A percentile compares a stretch with the other conserved stretches of the same genome.
These are phyloP conservation scores for Smithornis capensis DNA, from an alignment of 2,113 vertebrate genomes.

Conservation along the genomic window DNA sequence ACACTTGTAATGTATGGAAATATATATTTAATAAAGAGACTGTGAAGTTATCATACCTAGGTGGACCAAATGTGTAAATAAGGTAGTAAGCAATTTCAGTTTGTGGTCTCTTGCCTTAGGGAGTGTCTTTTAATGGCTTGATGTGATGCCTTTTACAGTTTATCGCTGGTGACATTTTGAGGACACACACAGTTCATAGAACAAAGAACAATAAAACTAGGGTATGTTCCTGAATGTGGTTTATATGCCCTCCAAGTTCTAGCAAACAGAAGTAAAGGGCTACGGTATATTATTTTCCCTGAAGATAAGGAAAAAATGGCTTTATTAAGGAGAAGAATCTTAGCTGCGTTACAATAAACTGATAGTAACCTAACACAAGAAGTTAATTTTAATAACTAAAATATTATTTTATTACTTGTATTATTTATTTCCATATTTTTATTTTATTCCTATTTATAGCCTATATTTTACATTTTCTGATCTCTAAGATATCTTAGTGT, in stretches of 20 bases:
- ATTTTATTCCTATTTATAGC: background rate
- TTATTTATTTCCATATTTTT: background rate
- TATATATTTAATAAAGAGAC: background rate
- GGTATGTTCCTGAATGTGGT: conserved; percentile 51
- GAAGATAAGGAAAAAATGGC: background rate
- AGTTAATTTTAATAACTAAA: background rate
- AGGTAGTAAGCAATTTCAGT: conserved; percentile 51
- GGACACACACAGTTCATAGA: conserved; percentile 70
- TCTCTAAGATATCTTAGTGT: background rate
- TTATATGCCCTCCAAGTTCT: conserved; percentile 40
- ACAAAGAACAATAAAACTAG: conserved; percentile 71
- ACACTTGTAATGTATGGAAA: background rate
- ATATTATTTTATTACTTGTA: background rate
- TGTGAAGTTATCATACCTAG: background rate
- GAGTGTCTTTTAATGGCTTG: conserved; percentile 78
- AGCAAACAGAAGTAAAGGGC: conserved; percentile 19
- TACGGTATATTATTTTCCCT: conserved; percentile 19
- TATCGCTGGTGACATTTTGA: conserved; percentile 85
- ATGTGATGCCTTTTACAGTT: conserved; percentile 76
- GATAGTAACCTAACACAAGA: background rate
- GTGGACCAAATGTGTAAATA: conserved; percentile 54
- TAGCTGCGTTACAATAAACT: background rate
- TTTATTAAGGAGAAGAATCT: conserved; percentile 31
- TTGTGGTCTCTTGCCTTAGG: conserved; percentile 66
- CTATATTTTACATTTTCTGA: background rate